phyloP scores from a whole-genome alignment of 1,140 invertebrate species.

The Pseudachorutes palmiensis region DNA sequence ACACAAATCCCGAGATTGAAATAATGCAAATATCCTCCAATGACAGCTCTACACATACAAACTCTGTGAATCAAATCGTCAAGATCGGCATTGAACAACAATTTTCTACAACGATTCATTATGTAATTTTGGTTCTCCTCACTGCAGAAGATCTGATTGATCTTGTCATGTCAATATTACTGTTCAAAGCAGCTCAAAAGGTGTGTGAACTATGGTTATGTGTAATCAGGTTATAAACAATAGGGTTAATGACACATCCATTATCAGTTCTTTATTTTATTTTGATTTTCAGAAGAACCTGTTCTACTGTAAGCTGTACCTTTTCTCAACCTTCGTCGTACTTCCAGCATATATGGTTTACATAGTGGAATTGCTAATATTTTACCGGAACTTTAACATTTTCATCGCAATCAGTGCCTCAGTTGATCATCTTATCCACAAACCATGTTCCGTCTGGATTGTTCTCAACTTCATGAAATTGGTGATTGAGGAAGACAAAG shows the following conservation, averaged over 20 bases:
- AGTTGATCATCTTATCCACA: not conserved
- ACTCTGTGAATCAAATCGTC: too few relatives aligned
- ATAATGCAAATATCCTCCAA: too few relatives aligned
- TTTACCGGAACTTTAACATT: not conserved
- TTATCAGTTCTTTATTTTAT: too few relatives aligned
- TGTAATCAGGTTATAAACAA: not conserved
- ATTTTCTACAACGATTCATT: not conserved
- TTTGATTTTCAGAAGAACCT: not conserved
- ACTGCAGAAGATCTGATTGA: not conserved
- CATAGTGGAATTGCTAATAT: not conserved
- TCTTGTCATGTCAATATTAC: not conserved
- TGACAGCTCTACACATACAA: too few relatives aligned
- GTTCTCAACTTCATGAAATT: not conserved
- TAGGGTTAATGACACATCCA: not conserved
- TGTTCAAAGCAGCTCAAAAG: not conserved
- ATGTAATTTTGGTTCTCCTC: not conserved
- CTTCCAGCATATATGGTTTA: not conserved
- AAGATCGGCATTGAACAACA: too few relatives aligned
- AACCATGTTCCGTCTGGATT: not conserved
- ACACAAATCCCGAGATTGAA: too few relatives aligned
- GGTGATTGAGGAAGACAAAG: not conserved
- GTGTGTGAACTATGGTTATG: not conserved
- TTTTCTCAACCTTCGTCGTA: not conserved
- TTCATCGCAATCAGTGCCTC: not conserved
- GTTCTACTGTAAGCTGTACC: not conserved